Evolutionary conservation across 2,113 vertebrate species (phyloP).

Genomic region (Pelecanus crispus): DNA sequence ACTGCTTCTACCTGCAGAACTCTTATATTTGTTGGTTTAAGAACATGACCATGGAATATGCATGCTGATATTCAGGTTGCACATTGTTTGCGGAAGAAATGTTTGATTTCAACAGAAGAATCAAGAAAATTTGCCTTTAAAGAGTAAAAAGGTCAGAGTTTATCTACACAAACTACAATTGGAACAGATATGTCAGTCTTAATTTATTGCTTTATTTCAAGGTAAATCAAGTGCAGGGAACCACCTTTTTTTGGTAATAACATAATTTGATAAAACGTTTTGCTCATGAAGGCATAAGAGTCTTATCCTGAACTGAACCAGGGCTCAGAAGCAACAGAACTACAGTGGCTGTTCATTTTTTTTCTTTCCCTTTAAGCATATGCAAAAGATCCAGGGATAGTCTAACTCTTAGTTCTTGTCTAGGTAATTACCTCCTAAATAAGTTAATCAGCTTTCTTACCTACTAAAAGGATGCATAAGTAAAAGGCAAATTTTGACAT

Average conservation of each 20-base stretch:
- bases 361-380: not conserved
- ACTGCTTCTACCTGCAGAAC: not conserved
- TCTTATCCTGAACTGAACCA: not conserved
- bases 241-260: not conserved
- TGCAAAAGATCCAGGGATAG: not conserved
- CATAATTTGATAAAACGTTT: not conserved
- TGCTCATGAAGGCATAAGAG: not conserved
- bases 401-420: constrained; percentile 9
- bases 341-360: not conserved
- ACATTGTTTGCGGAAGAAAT: not conserved
- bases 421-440: constrained; percentile 47
- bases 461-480: constrained; percentile 17
- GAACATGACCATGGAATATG: not conserved
- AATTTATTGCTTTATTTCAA: not conserved
- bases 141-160: not conserved
- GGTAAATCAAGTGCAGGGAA: not conserved
- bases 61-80: not conserved
- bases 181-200: not conserved
- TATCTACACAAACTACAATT: not conserved
- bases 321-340: not conserved
- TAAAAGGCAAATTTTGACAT: constrained; percentile 48
- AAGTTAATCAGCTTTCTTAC: constrained; percentile 56
- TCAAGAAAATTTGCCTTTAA: not conserved
- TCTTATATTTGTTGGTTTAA: not conserved
- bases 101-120: not conserved